A percentile compares a stretch with the other conserved stretches of the same genome.
Evolutionary conservation across 2,113 vertebrate species (phyloP).

Genomic region (Meriones unguiculatus): DNA sequence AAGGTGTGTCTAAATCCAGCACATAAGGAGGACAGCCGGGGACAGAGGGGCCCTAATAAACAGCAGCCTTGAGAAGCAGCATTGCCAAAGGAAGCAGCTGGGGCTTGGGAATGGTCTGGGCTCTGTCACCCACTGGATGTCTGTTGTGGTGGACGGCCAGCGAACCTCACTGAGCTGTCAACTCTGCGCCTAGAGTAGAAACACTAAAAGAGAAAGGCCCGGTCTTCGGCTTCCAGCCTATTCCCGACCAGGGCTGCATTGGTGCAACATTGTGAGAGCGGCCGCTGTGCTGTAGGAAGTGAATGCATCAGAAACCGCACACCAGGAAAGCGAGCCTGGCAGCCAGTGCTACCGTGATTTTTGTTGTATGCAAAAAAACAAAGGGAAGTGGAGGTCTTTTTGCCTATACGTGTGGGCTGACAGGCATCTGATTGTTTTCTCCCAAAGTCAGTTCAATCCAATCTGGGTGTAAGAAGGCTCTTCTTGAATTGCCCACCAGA

Average conservation of each 20-base stretch:
- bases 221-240: not conserved
- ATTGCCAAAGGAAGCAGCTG: not conserved
- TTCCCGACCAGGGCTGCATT: not conserved
- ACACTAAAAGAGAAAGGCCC: not conserved
- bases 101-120: not conserved
- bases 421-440: not conserved
- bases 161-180: not conserved
- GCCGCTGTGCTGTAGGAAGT: not conserved
- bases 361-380: not conserved
- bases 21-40: not conserved
- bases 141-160: not conserved
- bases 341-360: not conserved
- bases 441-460: not conserved
- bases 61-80: not conserved
- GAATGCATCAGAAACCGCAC: not conserved
- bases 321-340: not conserved
- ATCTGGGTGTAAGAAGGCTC: not conserved
- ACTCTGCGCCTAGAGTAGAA: not conserved
- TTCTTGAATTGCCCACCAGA: constrained; percentile 7
- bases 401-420: not conserved
- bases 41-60: not conserved
- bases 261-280: not conserved
- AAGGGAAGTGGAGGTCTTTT: not conserved
- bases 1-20: not conserved
- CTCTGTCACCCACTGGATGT: not conserved